A percentile compares a stretch with the other conserved stretches of the same genome.
Conservation (phyloP, 2,888 invertebrate species). For the Melanotus villosus region DNA sequence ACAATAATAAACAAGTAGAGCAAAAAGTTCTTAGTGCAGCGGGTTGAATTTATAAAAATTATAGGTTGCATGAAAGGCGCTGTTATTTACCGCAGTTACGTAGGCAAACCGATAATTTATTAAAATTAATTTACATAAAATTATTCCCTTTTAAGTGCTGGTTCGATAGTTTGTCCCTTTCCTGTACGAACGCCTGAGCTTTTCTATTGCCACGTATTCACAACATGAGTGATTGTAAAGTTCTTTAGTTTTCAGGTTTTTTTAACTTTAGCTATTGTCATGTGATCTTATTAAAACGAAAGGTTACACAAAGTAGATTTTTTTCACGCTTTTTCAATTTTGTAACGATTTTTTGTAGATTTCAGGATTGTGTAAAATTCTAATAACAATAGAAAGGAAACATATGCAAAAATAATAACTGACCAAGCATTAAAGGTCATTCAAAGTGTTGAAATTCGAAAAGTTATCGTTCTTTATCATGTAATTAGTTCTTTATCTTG, state of each 20-base stretch:
- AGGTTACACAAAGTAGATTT: too few species aligned
- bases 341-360: too few species aligned
- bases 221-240: not conserved
- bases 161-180: not conserved
- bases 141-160: not conserved
- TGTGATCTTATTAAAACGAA: too few species aligned
- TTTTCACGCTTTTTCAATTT: too few species aligned
- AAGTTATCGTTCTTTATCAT: not conserved
- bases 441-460: conserved; percentile 2
- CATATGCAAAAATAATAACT: not conserved
- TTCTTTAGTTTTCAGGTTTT: not conserved
- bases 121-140: conserved; percentile 21
- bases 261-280: not conserved
- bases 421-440: conserved; percentile 3
- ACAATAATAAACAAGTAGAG: conserved; percentile 13
- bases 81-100: conserved; percentile 14
- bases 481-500: too few species aligned
- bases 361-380: too few species aligned
- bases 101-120: conserved; percentile 20
- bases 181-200: not conserved
- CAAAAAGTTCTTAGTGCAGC: conserved; percentile 2
- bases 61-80: conserved; percentile 15
- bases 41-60: conserved; percentile 1
- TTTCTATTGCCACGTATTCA: too few species aligned
- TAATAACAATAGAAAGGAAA: not conserved